These are phyloP conservation scores for Antigone vipio DNA, from an alignment of 2,113 vertebrate genomes.

Conservation along the genomic window DNA sequence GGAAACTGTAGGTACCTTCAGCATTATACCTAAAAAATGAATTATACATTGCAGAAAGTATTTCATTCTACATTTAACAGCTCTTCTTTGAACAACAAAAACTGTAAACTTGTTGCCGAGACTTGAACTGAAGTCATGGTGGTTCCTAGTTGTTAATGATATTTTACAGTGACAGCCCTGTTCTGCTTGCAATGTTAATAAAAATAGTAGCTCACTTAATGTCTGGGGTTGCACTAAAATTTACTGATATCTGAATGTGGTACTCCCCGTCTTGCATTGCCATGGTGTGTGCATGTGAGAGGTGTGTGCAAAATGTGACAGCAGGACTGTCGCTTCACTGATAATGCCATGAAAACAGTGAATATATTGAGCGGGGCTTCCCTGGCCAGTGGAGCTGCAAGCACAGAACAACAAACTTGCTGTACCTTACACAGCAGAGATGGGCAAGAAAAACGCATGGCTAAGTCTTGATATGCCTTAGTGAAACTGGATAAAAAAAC, in stretches of 20 bases:
- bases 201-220: slow-evolving; percentile 19
- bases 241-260: background rate
- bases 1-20: slow-evolving; percentile 12
- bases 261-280: background rate
- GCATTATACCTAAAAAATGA: slow-evolving; percentile 17
- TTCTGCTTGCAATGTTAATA: background rate
- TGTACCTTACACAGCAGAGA: background rate
- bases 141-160: slow-evolving; percentile 5
- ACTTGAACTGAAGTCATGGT: background rate
- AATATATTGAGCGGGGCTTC: background rate
- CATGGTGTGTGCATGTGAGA: background rate
- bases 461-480: background rate
- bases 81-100: slow-evolving; percentile 29
- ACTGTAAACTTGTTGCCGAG: background rate
- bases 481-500: background rate
- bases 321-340: background rate
- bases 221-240: background rate
- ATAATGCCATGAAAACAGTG: background rate
- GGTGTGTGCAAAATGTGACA: background rate
- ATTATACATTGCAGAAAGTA: slow-evolving; percentile 28
- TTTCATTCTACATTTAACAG: slow-evolving; percentile 36
- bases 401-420: background rate
- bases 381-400: background rate
- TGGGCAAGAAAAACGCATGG: background rate
- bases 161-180: slow-evolving; percentile 25